Conservation (phyloP, 1,140 invertebrate genomes). For the Lordiphosa mommai region DNA sequence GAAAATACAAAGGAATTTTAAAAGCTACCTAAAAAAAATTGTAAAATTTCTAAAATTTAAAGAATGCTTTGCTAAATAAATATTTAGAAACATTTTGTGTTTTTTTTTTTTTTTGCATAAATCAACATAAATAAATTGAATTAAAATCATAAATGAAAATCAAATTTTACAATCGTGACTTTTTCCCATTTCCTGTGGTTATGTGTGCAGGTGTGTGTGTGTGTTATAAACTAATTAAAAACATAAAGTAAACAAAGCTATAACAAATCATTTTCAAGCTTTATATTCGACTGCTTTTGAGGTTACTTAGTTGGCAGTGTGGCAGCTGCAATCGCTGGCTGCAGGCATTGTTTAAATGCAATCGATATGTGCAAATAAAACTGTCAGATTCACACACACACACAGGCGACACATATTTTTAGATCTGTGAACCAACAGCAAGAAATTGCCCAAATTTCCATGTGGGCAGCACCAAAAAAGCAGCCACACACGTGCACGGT, state of each 20-base stretch:
- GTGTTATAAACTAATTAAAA: constrained; percentile 37
- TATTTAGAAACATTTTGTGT: no score
- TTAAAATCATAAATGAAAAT: constrained; percentile 43
- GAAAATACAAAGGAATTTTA: no score
- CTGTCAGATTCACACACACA: constrained; percentile 13
- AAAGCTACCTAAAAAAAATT: no score
- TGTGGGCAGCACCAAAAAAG: constrained; percentile 34
- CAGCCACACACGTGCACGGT: no score
- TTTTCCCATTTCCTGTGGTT: constrained; percentile 9
- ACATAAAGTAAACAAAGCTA: constrained; percentile 3
- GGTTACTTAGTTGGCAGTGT: constrained; percentile 27
- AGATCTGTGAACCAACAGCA: no score
- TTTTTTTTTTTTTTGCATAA: constrained; percentile 13
- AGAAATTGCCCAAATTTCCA: no score
- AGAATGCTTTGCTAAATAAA: no score
- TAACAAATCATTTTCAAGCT: constrained; percentile 6
- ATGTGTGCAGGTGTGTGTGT: neutral
- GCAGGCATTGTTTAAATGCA: constrained; percentile 3
- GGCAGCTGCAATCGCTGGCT: no score
- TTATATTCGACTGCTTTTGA: constrained; percentile 15
- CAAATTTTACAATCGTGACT: constrained; percentile 16
- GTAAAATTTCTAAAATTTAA: no score
- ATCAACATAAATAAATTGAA: constrained; percentile 31
- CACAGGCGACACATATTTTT: no score
- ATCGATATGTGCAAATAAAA: constrained; percentile 51